Conservation (phyloP, 2,797 vertebrate genomes). For the Orientallactaga sibirica region DNA sequence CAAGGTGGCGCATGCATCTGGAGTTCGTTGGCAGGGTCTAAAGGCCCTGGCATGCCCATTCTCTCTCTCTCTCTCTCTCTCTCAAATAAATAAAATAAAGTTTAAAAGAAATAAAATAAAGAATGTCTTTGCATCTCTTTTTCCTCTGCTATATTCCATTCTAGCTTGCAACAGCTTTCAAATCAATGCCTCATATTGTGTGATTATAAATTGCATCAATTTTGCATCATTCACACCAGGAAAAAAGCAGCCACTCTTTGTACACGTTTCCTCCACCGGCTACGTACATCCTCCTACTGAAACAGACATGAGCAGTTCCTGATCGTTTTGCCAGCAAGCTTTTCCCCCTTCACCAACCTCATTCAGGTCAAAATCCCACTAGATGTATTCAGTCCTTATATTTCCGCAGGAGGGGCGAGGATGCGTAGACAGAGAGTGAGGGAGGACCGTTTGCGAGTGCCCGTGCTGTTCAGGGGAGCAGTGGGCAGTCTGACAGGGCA, state of each 20-base stretch:
- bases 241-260: constrained; percentile 70
- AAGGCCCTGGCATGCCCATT: no score
- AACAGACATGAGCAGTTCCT: constrained; percentile 56
- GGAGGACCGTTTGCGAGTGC: not conserved
- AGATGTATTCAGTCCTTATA: not conserved
- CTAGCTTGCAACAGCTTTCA: constrained; percentile 81
- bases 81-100: no score
- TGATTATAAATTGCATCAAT: constrained; percentile 85
- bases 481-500: not conserved
- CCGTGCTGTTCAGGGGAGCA: not conserved
- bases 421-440: not conserved
- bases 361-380: constrained; percentile 28
- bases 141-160: constrained; percentile 58
- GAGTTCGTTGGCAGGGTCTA: no score
- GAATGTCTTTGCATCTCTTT: constrained; percentile 65
- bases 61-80: no score
- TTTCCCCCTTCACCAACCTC: constrained; percentile 47
- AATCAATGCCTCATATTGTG: constrained; percentile 85
- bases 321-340: constrained; percentile 50
- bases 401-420: not conserved
- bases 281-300: constrained; percentile 66
- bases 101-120: not conserved
- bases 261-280: constrained; percentile 69
- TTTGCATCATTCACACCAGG: constrained; percentile 78
- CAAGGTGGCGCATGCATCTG: no score